Evolutionary conservation across 2,113 vertebrate genomes (phyloP), one percentile per base, ranked within the genome.

Genomic region (Panthera uncia): DNA sequence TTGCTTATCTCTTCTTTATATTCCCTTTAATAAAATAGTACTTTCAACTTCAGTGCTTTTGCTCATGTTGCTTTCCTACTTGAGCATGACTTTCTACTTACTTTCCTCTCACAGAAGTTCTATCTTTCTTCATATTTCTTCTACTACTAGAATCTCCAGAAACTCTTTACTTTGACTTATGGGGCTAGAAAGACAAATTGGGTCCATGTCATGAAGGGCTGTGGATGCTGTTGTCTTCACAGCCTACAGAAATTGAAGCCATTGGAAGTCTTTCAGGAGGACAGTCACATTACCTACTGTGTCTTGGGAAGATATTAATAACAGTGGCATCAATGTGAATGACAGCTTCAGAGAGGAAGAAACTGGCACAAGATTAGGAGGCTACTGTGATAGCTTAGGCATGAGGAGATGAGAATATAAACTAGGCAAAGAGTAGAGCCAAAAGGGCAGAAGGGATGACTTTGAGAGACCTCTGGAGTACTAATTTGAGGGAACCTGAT

Each of bases 41-140:
- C 41, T 94, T 95, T 91, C 21, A 36, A 36, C 81, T 71, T 82
- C 4, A 41, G n/a, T 36, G 45, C 27, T 89, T 93, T 91, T 84
- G 85, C 55, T 89, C 36, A 23, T 29, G 27, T 55, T 82, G 16
- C 27, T 80, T 88, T 31, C 73, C 23, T 68, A 55, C 29, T 78
- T 0, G 5, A 79, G 41, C 57, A 52, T 85, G 57, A 31, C 36
- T 69, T 92, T 66, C 45, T 73, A 36, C 52, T 95, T 97, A 82
- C 14, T 80, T 52, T 95, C 33, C 21, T 80, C 38, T 74, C 48
- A 66, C 21, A 90, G 80, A 90, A 81, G 31, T 81, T 80, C 29
- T 45, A 16, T n/a, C 23, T 68, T 89, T 94, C 71, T 86, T 91
- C 38, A 81, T 94, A 66, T 93, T 94, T 85, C 45, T 94, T 95